Evolutionary conservation across 2,888 invertebrate genomes (phyloP).

Genomic region (Emesis furor): DNA sequence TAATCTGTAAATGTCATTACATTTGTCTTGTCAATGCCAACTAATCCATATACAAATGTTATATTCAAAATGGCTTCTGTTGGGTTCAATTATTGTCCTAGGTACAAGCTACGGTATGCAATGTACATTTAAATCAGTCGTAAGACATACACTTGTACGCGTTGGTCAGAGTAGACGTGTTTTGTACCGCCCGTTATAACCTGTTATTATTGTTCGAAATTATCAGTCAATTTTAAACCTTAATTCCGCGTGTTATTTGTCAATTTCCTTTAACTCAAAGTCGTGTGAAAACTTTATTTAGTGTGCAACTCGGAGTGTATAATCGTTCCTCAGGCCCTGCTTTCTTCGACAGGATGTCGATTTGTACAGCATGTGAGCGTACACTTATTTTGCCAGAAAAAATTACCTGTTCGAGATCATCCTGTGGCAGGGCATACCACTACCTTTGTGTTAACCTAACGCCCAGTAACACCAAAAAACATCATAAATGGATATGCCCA

Average conservation of each 20-base stretch:
- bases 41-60: too few relatives aligned
- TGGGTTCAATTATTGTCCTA: too few relatives aligned
- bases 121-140: too few relatives aligned
- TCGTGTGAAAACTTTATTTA: neutral
- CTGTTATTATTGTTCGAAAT: too few relatives aligned
- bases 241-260: neutral
- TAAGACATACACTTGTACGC: too few relatives aligned
- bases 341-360: neutral
- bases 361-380: neutral
- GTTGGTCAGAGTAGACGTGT: too few relatives aligned
- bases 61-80: too few relatives aligned
- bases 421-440: neutral
- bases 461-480: neutral
- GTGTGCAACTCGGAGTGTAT: neutral
- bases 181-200: too few relatives aligned
- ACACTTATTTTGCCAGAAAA: neutral
- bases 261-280: neutral
- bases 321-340: neutral
- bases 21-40: too few relatives aligned
- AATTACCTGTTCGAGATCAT: neutral
- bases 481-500: neutral
- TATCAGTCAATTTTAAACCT: too few relatives aligned
- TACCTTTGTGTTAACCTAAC: neutral
- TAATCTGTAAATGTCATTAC: too few relatives aligned
- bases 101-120: too few relatives aligned